Conservation (phyloP, 2,113 vertebrate genomes). For the Varanus salvator region DNA sequence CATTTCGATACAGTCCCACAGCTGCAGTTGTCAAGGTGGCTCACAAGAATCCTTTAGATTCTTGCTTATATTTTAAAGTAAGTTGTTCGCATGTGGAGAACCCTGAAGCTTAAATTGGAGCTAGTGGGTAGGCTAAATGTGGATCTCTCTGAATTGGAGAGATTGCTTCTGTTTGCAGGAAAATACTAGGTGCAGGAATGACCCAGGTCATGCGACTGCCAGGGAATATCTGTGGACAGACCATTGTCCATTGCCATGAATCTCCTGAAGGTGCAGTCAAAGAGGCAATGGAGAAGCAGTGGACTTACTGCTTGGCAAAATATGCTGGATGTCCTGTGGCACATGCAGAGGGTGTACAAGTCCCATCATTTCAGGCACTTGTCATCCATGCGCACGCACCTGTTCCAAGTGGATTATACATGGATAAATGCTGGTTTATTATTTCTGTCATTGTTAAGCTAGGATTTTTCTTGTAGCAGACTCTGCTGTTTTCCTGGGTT, state of each 20-base stretch:
- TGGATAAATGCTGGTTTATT: neutral
- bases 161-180: neutral
- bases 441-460: neutral
- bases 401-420: neutral
- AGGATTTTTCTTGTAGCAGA: neutral
- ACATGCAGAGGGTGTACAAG: too few relatives aligned
- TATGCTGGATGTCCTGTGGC: too few relatives aligned
- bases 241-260: too few relatives aligned
- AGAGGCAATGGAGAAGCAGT: too few relatives aligned
- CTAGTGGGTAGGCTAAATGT: neutral
- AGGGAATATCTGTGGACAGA: neutral
- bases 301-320: neutral
- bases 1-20: too few relatives aligned
- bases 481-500: neutral
- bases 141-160: neutral
- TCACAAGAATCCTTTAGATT: too few relatives aligned
- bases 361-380: neutral
- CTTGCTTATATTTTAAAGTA: neutral
- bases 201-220: too few relatives aligned
- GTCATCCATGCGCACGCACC: neutral
- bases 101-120: neutral
- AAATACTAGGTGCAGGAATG: neutral
- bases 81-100: fast-evolving
- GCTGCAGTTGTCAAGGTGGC: too few relatives aligned
- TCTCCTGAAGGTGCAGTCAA: too few relatives aligned